Base-by-base conservation (phyloP, 2,888 invertebrate species). In the Epistrophe grossulariae region DNA sequence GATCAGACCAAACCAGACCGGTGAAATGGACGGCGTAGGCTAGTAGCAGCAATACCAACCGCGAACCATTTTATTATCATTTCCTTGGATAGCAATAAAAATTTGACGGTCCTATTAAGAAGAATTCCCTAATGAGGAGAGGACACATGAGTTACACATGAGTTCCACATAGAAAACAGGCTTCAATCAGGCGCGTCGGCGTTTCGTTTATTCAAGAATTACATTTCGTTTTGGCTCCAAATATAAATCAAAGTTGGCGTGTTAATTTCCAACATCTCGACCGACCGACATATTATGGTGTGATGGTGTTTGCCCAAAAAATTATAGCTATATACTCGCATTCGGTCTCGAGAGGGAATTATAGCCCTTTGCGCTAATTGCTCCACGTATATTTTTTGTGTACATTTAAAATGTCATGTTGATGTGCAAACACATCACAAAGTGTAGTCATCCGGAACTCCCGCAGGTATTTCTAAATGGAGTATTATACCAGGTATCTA, bases 31-130 rank as follows among this genome's bases (percentile, higher is more conserved):
- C 15, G 35, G 70, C 60, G 87, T 83, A 87, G 79, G 59, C 50
- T 83, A 68, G 87, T 77, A 87, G 87, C 85, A 70, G 35, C 45
- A 15, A 50, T 50, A 11, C 10, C 38, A 43, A 82, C 85, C 79
- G 68, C 80, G 45, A 62, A 85, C 73, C 73, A 19, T 79, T 87
- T 74, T 87, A 82, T 82, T 76, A 62, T 83, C 78, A 68, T 64
- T 72, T 64, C 55, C 72, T 52, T 66, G 70, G 70, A 73, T 62
- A 70, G 68, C 38, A 78, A 85, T 82, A 82, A 74, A 81, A 85
- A 78, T 78, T 77, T 85, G 84, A 85, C 84, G 81, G 77, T 81
- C 84, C 74, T 85, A 85, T 85, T 82, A 82, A 85, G 81, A 81
- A 62, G 85, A 85, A 81, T 78, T 85, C 78, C 85, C 81, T 85